Percentiles rank a stretch among this genome's conserved stretches.
Evolutionary conservation across 2,113 vertebrate genomes (phyloP).

Genomic region (Albula glossodonta): DNA sequence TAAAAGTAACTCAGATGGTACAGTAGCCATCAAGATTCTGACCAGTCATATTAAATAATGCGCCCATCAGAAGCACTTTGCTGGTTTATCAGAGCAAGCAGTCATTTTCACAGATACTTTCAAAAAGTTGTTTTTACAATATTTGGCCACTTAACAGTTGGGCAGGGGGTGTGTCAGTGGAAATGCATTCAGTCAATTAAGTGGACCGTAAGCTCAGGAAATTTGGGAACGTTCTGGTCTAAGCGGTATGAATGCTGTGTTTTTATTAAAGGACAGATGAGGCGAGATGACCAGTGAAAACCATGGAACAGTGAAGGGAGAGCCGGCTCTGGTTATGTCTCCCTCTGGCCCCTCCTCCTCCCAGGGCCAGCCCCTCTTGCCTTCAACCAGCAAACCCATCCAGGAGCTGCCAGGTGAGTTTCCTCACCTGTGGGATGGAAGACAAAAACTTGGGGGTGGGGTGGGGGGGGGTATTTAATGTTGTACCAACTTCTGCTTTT

Average conservation of each 20-base stretch:
- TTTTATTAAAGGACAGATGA: conserved; percentile 65
- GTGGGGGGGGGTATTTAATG: too few relatives aligned
- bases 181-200: not conserved
- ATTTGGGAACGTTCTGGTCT: not conserved
- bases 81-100: not conserved
- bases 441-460: too few relatives aligned
- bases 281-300: conserved; percentile 94
- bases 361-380: conserved; percentile 85
- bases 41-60: too few relatives aligned
- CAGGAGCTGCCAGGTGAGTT: conserved; percentile 91
- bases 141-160: not conserved
- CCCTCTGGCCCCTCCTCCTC: conserved; percentile 77
- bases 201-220: not conserved
- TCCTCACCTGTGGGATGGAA: not conserved
- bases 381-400: conserved; percentile 80
- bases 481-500: not conserved
- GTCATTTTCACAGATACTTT: not conserved
- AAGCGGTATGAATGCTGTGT: conserved; percentile 13
- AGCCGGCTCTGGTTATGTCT: conserved; percentile 81
- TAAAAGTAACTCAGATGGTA: too few relatives aligned
- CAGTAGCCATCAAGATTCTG: too few relatives aligned
- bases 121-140: not conserved
- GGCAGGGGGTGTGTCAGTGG: not conserved
- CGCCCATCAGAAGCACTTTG: not conserved
- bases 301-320: conserved; percentile 83